phyloP scores from a whole-genome alignment of 2,797 vertebrate genomes.

The Netta rufina region DNA sequence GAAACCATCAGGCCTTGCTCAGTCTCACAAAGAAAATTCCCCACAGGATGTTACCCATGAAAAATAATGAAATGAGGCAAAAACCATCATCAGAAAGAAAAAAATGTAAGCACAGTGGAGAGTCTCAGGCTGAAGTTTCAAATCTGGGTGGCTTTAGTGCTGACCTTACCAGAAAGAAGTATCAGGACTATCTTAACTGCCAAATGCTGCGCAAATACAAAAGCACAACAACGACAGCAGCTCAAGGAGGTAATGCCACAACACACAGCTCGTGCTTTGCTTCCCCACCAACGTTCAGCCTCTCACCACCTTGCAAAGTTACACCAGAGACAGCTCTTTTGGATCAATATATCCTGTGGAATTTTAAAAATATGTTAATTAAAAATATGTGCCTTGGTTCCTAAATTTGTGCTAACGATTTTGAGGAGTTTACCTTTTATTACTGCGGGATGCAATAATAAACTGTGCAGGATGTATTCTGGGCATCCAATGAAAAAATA shows the following conservation, averaged over 20 bases:
- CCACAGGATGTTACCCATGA: background rate
- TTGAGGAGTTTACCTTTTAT: conserved; percentile 7
- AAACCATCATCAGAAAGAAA: background rate
- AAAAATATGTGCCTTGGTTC: background rate
- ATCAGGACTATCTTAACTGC: background rate
- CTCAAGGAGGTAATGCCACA: background rate
- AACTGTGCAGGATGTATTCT: background rate
- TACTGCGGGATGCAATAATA: background rate
- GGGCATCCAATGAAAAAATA: background rate
- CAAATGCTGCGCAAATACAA: background rate
- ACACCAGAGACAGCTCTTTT: background rate
- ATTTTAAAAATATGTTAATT: background rate
- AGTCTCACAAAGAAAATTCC: background rate
- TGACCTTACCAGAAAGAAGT: background rate
- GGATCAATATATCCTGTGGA: background rate
- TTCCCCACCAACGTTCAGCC: background rate
- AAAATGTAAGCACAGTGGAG: background rate
- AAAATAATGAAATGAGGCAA: background rate
- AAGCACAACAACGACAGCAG: background rate
- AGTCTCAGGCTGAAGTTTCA: background rate
- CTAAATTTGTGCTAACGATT: background rate
- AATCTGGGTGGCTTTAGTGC: background rate
- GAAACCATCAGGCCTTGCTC: background rate
- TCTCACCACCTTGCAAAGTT: background rate
- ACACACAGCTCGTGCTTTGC: background rate